phyloP scores from a whole-genome alignment of 1,140 invertebrate genomes.

The Eurosta solidaginis region DNA sequence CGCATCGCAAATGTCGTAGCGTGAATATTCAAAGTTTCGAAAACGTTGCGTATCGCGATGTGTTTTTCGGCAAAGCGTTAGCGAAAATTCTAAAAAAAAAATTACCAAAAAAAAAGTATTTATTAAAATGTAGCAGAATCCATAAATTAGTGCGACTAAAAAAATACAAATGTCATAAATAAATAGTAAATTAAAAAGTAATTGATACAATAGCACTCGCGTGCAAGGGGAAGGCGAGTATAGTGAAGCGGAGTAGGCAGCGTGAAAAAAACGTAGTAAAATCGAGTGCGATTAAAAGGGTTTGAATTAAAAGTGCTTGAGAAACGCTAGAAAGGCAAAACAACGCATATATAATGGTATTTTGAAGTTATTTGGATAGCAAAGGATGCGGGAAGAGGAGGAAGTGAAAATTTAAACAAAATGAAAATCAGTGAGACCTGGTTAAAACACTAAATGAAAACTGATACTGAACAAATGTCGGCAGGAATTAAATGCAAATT shows the following conservation, averaged over 20 bases:
- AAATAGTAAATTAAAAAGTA: not conserved
- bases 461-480: too few relatives aligned
- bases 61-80: constrained; percentile 14
- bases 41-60: constrained; percentile 22
- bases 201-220: not conserved
- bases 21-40: constrained; percentile 29
- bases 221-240: not conserved
- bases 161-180: not conserved
- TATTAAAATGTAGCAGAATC: not conserved
- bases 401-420: not conserved
- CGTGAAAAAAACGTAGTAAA: not conserved
- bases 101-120: not conserved
- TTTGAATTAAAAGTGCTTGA: not conserved
- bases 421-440: not conserved
- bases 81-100: not conserved
- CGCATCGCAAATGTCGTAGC: constrained; percentile 25
- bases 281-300: not conserved
- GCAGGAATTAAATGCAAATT: too few relatives aligned
- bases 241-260: constrained; percentile 1
- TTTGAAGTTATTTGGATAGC: not conserved
- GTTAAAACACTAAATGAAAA: too few relatives aligned
- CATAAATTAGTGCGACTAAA: not conserved
- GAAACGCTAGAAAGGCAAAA: not conserved
- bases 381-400: not conserved
- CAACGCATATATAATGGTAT: not conserved